phyloP scores from a whole-genome alignment of 1,140 invertebrate species.

The Hylyphantes graminicola region DNA sequence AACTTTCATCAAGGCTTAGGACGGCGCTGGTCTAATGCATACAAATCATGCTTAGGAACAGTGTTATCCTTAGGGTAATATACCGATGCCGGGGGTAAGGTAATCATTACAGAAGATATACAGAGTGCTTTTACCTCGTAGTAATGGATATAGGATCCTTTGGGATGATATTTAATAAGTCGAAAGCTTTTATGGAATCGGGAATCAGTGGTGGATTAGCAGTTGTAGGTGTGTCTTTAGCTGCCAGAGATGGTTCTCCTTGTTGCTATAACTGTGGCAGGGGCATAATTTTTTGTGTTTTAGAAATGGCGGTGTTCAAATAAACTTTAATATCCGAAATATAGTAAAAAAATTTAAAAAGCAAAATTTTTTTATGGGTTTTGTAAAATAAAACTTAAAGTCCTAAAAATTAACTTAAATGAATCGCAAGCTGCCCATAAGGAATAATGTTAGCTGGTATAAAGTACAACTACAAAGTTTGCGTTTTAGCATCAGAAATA shows the following conservation, averaged over 20 bases:
- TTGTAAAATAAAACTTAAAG: no score
- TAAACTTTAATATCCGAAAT: no score
- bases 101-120: neutral
- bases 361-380: no score
- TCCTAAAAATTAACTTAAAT: no score
- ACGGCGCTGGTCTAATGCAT: conserved; percentile 29
- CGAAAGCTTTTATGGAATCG: conserved; percentile 33
- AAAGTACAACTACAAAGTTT: no score
- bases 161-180: conserved; percentile 46
- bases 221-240: neutral
- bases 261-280: no score
- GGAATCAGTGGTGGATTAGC: neutral
- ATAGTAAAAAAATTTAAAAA: no score
- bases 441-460: no score
- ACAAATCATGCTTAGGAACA: conserved; percentile 31
- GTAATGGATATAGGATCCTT: conserved; percentile 17
- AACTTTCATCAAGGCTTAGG: conserved; percentile 24
- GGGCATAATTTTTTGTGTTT: no score
- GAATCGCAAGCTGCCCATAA: no score
- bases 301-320: no score
- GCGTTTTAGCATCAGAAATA: no score
- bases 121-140: neutral
- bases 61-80: conserved; percentile 27
- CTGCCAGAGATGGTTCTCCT: neutral
- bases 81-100: neutral